A percentile compares a stretch with the other conserved stretches of the same genome.
These are phyloP conservation scores for Hyaena hyaena DNA, from an alignment of 2,113 vertebrate genomes.

Conservation along the genomic window DNA sequence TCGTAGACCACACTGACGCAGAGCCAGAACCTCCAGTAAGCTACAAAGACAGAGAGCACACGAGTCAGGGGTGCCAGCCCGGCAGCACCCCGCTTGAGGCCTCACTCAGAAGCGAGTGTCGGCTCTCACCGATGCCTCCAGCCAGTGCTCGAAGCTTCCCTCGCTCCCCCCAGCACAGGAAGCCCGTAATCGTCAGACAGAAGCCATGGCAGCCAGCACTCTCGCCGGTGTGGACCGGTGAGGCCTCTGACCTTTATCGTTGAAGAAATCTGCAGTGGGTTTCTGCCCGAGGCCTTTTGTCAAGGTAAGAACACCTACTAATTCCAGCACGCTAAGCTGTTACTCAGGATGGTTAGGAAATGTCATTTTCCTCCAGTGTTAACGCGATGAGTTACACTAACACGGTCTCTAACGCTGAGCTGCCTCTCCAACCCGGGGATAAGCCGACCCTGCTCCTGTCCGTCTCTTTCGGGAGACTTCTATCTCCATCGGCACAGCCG, in stretches of 20 bases:
- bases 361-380: fast-evolving
- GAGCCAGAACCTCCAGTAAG: slow-evolving; percentile 99
- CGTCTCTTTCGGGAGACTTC: background rate
- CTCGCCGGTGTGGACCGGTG: too few relatives aligned
- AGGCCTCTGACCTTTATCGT: background rate
- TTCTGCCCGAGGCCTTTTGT: background rate
- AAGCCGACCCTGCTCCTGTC: fast-evolving
- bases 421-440: background rate
- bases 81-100: too few relatives aligned
- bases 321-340: background rate
- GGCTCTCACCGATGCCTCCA: too few relatives aligned
- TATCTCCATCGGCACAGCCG: too few relatives aligned
- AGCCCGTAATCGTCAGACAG: too few relatives aligned
- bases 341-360: background rate
- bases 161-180: too few relatives aligned
- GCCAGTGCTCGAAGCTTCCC: too few relatives aligned
- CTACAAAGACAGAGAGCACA: slow-evolving; percentile 81
- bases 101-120: too few relatives aligned
- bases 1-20: slow-evolving; percentile 98
- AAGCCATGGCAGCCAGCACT: too few relatives aligned
- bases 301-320: background rate
- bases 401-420: background rate
- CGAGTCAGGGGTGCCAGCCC: background rate
- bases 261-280: background rate
- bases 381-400: fast-evolving